Evolutionary conservation across 2,888 invertebrate genomes (phyloP).

Genomic region (Stenoptilia bipunctidactyla): DNA sequence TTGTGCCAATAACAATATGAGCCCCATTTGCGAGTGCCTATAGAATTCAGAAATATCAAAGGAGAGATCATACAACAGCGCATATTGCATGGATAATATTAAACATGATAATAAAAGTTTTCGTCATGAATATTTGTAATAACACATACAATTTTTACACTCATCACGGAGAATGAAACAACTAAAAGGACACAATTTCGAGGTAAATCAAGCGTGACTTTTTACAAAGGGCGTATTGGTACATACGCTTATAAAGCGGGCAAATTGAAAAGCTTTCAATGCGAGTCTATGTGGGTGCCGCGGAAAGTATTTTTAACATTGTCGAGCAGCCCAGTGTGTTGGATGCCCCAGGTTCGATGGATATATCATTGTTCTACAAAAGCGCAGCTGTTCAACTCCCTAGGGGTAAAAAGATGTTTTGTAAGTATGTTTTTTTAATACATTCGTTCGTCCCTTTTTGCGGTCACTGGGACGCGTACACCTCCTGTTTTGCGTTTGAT

Average conservation of each 20-base stretch:
- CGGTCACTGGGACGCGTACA: constrained; percentile 50
- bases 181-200: constrained; percentile 67
- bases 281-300: constrained; percentile 10
- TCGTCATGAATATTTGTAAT: constrained; percentile 16
- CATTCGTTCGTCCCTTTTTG: constrained; percentile 45
- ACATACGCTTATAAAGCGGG: constrained; percentile 41
- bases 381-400: constrained; percentile 66
- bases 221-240: constrained; percentile 49
- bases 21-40: constrained; percentile 6
- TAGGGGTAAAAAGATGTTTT: constrained; percentile 63
- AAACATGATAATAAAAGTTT: not conserved
- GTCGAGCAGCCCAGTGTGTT: constrained; percentile 28
- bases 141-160: constrained; percentile 49
- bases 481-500: constrained; percentile 34
- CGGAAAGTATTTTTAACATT: constrained; percentile 20
- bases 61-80: not conserved
- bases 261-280: constrained; percentile 21
- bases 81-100: not conserved
- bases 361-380: constrained; percentile 67
- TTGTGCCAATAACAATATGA: constrained; percentile 20
- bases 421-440: constrained; percentile 41
- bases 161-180: constrained; percentile 52
- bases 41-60: not conserved
- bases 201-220: constrained; percentile 65
- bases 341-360: constrained; percentile 58